Conservation (phyloP, 2,113 vertebrate genomes). For the Atherinomorus stipes region DNA sequence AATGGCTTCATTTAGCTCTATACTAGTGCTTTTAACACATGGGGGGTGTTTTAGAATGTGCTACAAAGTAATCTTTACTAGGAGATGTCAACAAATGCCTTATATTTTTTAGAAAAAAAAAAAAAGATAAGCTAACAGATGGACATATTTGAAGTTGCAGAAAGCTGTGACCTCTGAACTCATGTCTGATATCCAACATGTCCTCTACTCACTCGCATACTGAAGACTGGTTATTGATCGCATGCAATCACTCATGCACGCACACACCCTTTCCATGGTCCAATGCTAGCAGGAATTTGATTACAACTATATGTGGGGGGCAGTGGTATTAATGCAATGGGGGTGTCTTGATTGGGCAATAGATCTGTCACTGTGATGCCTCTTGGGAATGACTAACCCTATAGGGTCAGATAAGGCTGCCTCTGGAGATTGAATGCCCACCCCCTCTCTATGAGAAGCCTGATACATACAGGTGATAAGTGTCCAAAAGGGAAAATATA, state of each 20-base stretch:
- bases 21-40: not conserved
- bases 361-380: conserved; percentile 61
- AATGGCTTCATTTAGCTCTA: conserved; percentile 3
- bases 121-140: not conserved
- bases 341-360: conserved; percentile 56
- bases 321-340: conserved; percentile 43
- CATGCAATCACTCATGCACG: not conserved
- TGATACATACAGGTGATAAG: conserved; percentile 43
- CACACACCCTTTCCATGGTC: conserved; percentile 23
- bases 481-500: not conserved
- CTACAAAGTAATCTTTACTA: not conserved
- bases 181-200: conserved; percentile 39
- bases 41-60: not conserved
- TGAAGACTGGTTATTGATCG: conserved; percentile 56
- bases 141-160: conserved; percentile 28
- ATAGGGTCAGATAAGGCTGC: conserved; percentile 37
- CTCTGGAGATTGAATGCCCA: conserved; percentile 36
- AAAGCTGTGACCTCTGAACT: conserved; percentile 61
- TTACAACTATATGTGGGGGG: conserved; percentile 52
- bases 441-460: conserved; percentile 19
- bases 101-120: not conserved
- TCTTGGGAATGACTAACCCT: conserved; percentile 52
- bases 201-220: conserved; percentile 21
- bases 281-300: conserved; percentile 61
- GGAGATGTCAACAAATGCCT: not conserved